Evolutionary conservation across 2,888 invertebrate species (phyloP).

Genomic region (Cerastis leucographa): DNA sequence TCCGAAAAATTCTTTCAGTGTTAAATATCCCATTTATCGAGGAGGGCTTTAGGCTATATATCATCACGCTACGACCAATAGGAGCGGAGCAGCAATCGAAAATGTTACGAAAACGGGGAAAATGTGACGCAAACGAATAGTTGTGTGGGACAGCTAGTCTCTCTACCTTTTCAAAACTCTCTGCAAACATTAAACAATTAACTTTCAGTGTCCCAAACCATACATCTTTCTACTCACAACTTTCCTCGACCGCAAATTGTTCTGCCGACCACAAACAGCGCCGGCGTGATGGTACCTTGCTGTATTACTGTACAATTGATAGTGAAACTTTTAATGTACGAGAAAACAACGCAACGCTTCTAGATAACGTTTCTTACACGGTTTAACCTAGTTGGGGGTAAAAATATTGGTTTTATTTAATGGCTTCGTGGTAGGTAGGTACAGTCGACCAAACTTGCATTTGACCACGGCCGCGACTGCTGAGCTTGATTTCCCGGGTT

Average conservation of each 20-base stretch:
- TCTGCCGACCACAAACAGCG: conserved; percentile 55
- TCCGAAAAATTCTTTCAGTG: too few species aligned
- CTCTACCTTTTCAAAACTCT: not conserved
- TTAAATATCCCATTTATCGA: too few species aligned
- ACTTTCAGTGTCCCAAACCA: conserved; percentile 39
- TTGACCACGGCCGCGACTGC: not conserved
- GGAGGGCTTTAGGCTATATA: too few species aligned
- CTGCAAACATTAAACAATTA: conserved; percentile 13
- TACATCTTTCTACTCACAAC: conserved; percentile 32
- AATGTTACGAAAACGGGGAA: too few species aligned
- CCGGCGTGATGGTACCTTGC: conserved; percentile 46
- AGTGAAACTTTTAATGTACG: conserved; percentile 66
- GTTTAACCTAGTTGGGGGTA: not conserved
- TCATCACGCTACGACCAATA: too few species aligned
- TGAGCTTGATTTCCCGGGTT: not conserved
- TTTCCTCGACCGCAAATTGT: conserved; percentile 63
- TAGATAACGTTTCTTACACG: conserved; percentile 16
- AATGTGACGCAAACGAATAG: too few species aligned
- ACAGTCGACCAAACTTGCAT: not conserved
- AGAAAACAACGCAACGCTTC: conserved; percentile 34
- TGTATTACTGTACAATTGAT: conserved; percentile 51
- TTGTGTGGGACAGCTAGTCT: too few species aligned
- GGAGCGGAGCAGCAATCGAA: too few species aligned
- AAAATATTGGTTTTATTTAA: not conserved
- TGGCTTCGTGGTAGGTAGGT: not conserved